These are phyloP conservation scores for Drosophila antonietae DNA, from an alignment of 2,888 invertebrate genomes.

Conservation along the genomic window DNA sequence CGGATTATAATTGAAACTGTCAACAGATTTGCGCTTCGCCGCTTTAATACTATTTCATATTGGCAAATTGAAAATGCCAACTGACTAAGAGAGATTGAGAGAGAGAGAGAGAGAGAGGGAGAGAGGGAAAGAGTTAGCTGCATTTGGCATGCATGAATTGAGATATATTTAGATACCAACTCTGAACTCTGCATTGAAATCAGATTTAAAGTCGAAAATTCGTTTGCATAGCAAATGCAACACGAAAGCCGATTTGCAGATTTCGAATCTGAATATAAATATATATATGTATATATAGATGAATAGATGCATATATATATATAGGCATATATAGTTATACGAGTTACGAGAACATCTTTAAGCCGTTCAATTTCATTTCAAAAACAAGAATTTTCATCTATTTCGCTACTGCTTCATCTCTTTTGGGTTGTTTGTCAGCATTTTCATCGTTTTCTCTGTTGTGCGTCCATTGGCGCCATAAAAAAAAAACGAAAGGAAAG, in stretches of 20 bases:
- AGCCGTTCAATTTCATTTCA: not conserved
- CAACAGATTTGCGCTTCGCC: constrained; percentile 52
- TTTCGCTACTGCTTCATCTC: not conserved
- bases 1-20: constrained; percentile 61
- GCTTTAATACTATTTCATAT: constrained; percentile 22
- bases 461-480: constrained; percentile 60
- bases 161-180: not conserved
- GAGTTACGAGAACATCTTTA: not conserved
- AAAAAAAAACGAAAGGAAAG: constrained; percentile 24
- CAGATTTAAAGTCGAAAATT: constrained; percentile 6
- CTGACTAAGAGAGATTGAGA: not conserved
- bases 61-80: constrained; percentile 13
- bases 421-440: not conserved
- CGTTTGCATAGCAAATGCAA: constrained; percentile 16
- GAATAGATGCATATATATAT: not conserved
- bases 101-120: not conserved
- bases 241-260: not conserved
- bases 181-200: constrained; percentile 9
- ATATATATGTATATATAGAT: not conserved
- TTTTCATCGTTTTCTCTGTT: constrained; percentile 25
- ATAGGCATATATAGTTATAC: not conserved
- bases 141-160: constrained; percentile 11
- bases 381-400: not conserved
- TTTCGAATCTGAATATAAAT: not conserved
- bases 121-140: not conserved